These are phyloP conservation scores for Rugalucina vietnamica DNA, from an alignment of 2,888 invertebrate species.

Conservation along the genomic window DNA sequence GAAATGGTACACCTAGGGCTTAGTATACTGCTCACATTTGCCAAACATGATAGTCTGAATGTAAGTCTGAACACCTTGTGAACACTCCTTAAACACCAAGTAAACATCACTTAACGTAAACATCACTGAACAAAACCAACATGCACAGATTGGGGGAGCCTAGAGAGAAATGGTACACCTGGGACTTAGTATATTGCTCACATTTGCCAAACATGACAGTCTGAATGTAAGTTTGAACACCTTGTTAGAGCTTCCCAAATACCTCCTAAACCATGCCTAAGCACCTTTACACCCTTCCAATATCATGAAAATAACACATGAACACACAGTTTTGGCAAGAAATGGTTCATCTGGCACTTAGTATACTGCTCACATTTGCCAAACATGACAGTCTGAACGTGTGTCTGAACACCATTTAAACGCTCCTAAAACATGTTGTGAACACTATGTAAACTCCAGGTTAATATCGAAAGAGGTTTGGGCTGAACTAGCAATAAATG, in stretches of 20 bases:
- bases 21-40: constrained; percentile 81
- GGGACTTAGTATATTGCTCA: constrained; percentile 82
- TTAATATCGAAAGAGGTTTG: no score
- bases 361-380: constrained; percentile 81
- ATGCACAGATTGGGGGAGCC: constrained; percentile 86
- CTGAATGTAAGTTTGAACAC: constrained; percentile 76
- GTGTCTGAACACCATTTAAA: no score
- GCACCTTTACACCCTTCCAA: not conserved
- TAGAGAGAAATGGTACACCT: constrained; percentile 87
- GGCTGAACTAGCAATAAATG: constrained; percentile 87
- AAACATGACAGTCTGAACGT: constrained; percentile 79
- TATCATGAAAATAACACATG: no score
- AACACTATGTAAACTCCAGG: no score
- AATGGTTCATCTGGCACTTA: constrained; percentile 86
- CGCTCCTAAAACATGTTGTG: not conserved
- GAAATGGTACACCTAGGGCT: constrained; percentile 86
- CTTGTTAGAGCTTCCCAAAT: not conserved
- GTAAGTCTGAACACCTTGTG: no score
- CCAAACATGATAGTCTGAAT: constrained; percentile 77
- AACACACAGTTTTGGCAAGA: constrained; percentile 87
- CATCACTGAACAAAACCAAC: no score
- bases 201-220: constrained; percentile 79
- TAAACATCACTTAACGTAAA: not conserved
- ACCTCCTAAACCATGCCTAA: not conserved
- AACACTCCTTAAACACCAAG: not conserved